These are phyloP conservation scores for Coturnix japonica DNA, from an alignment of 2,113 vertebrate genomes.

Conservation along the genomic window DNA sequence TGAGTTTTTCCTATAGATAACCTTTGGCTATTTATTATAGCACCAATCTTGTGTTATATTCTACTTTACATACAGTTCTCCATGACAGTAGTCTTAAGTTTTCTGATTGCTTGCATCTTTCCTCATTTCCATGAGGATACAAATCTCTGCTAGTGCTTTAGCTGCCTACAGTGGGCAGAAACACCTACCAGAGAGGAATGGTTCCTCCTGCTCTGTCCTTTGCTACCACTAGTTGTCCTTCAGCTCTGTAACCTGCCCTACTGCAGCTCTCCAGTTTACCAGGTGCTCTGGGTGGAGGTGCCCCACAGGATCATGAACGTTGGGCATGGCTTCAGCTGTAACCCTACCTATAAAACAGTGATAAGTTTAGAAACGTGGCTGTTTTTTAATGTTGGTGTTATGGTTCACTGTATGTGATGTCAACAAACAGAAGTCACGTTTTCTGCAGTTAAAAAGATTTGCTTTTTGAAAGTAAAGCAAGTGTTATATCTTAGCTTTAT, in stretches of 20 bases:
- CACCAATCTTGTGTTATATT: too few species aligned
- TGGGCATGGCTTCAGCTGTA: neutral
- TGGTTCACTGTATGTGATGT: neutral
- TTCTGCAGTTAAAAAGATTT: neutral
- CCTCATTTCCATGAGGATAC: neutral
- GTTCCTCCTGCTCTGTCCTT: neutral
- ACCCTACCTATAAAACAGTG: neutral
- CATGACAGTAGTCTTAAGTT: neutral
- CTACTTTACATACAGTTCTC: neutral
- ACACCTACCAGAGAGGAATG: neutral
- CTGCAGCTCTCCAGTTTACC: accelerated
- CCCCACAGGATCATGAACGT: neutral
- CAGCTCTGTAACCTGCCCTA: neutral
- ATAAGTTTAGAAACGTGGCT: neutral
- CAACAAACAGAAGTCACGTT: neutral
- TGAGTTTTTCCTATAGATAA: too few species aligned
- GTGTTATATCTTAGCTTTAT: neutral
- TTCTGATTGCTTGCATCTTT: neutral
- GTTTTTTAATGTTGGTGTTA: neutral
- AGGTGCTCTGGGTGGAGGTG: neutral
- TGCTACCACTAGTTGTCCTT: neutral
- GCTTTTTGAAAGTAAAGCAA: neutral
- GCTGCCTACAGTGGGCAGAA: neutral
- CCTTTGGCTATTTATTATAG: too few species aligned
- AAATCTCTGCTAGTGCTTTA: neutral